Evolutionary conservation across 1,140 invertebrate genomes (phyloP).

Genomic region (Drosophila bocki): DNA sequence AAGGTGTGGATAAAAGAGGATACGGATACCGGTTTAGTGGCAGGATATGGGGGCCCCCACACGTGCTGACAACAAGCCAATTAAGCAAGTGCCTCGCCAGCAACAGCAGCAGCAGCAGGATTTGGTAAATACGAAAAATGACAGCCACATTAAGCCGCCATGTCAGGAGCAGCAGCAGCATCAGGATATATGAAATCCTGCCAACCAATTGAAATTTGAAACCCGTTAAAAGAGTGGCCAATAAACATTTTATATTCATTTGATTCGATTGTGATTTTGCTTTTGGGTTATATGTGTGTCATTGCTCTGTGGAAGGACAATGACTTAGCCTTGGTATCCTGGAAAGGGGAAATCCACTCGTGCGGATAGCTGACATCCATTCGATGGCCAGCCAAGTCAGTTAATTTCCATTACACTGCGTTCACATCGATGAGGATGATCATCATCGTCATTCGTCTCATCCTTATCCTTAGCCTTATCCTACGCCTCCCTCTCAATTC

Average conservation of each 20-base stretch:
- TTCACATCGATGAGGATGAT: conserved; percentile 8
- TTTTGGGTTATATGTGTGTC: not conserved
- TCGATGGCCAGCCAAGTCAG: conserved; percentile 11
- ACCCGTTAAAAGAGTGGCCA: conserved; percentile 7
- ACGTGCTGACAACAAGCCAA: conserved; percentile 56
- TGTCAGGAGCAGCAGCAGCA: conserved; percentile 2
- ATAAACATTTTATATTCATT: conserved; percentile 38
- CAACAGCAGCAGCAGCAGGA: not conserved
- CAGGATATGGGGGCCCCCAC: conserved; percentile 11
- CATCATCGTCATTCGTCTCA: not conserved
- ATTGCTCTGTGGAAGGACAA: not conserved
- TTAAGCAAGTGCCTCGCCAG: conserved; percentile 36
- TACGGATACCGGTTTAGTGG: not conserved
- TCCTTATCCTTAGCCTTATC: not conserved
- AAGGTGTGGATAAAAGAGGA: not conserved
- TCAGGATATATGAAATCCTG: not conserved
- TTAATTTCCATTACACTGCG: conserved; percentile 41
- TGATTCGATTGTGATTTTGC: conserved; percentile 6
- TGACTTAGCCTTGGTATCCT: not conserved
- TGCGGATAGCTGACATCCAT: conserved; percentile 3
- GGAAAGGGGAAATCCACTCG: conserved; percentile 2
- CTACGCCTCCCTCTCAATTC: not conserved
- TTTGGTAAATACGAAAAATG: not conserved
- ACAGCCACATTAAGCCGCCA: conserved; percentile 11
- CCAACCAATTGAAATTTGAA: conserved; percentile 19